Base-by-base conservation (phyloP, 2,888 invertebrate genomes). In the Phyllotreta striolata region DNA sequence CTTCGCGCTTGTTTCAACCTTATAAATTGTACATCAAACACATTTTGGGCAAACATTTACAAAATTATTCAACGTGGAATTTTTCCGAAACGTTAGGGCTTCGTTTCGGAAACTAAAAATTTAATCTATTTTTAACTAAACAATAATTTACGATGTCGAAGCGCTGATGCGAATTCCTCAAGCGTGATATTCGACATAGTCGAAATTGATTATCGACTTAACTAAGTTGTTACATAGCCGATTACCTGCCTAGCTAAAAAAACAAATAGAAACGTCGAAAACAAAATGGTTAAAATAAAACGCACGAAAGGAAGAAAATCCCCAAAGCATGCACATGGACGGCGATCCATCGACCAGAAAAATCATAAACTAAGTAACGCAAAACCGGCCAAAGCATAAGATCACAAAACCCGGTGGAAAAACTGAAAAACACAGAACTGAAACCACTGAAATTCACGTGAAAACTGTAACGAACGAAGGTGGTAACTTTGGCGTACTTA, bases 401-500 rank as follows among this genome's bases (percentile, higher is more conserved):
- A 63, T 58, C 62, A 62, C 54, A 66, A 66, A 65, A 64, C 44
- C 68, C 59, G 62, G 66, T 58, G 49, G 62, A 56, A 60, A 55
- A 63, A 69, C 57, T 60, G 63, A 64, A 66, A 71, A 70, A 69
- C 73, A 73, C 73, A 69, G 75, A 77, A 79, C 78, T 78, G 79
- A 78, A 79, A 80, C 73, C 78, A 78, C 78, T 78, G 80, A 78
- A 80, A 78, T 78, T 77, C 80, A 77, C 78, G 75, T 79, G 79
- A 79, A 80, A 80, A 80, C 80, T 80, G 80, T 79, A 78, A 49
- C 75, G 74, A 75, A 76, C 74, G 73, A 73, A 75, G 76, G 78
- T 75, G 77, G 78, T 74, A 75, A 75, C 73, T 77, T 75, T 78
- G 78, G 78, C 80, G 78, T 78, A 77, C 76, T 76, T 77, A 80